Evolutionary conservation across 2,797 vertebrate genomes (phyloP).

Genomic region (Orestias chungarensis): DNA sequence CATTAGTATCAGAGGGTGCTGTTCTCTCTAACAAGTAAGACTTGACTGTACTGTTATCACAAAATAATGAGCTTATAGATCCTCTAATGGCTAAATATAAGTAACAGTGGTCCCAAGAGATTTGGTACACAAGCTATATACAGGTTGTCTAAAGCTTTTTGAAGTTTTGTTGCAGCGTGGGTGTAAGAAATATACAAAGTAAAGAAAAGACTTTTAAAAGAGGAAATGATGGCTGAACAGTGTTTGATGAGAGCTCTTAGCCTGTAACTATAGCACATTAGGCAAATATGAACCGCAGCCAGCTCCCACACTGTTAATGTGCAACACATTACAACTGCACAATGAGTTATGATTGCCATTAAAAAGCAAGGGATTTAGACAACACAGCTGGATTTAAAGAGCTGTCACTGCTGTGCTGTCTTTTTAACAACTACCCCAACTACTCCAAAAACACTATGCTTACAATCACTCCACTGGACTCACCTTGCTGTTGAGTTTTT

Average conservation of each 20-base stretch:
- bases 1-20: constrained; percentile 72
- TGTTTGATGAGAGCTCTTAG: constrained; percentile 75
- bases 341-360: constrained; percentile 81
- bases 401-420: constrained; percentile 58
- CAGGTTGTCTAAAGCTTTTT: constrained; percentile 43
- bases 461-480: constrained; percentile 41
- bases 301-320: constrained; percentile 76
- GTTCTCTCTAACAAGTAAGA: constrained; percentile 66
- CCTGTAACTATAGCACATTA: constrained; percentile 76
- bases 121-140: constrained; percentile 23
- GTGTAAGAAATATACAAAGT: constrained; percentile 60
- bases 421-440: constrained; percentile 58
- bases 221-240: constrained; percentile 70
- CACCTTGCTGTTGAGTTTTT: too few relatives aligned
- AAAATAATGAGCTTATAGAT: constrained; percentile 76
- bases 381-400: constrained; percentile 75
- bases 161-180: constrained; percentile 56
- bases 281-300: constrained; percentile 74
- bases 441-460: constrained; percentile 28
- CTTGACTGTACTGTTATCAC: constrained; percentile 52
- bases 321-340: constrained; percentile 74
- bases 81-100: constrained; percentile 69
- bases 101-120: constrained; percentile 46
- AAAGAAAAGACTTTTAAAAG: constrained; percentile 70
- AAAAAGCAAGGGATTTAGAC: constrained; percentile 79